Base-by-base conservation (phyloP, 2,888 invertebrate genomes). In the Ctena decussata region DNA sequence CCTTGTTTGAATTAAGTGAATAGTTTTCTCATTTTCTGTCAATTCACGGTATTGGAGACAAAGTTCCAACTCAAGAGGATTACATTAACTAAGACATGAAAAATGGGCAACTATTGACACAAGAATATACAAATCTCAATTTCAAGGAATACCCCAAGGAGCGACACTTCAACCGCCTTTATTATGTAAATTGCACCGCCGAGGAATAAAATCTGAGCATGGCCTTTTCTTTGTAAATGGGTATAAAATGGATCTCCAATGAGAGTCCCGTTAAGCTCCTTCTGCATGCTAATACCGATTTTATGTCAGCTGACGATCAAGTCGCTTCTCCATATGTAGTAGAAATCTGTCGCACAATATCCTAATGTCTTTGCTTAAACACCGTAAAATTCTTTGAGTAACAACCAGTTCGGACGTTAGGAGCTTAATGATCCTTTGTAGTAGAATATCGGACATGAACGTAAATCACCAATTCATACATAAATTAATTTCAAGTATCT, bases 311-410 rank as follows among this genome's bases (percentile, higher is more conserved):
- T 76, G 21, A 84, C 53, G 77, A 82, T 89, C 83, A 82, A 79
- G 82, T 81, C 72, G 79, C 80, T 72, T n/a, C 80, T 70, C 71
- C 65, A 84, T 79, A 77, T 89, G 84, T 85, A 82, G 82, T 53
- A 72, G 80, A 89, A 89, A 86, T 89, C 89, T 89, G 89, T 89
- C 89, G 84, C 83, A 77, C 65, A 77, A 81, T 82, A 77, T 80
- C 74, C 78, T 80, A 87, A 87, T 87, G 87, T 85, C 85, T 85
- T 85, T 88, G 88, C 70, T 76, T 35, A 65, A 65, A 65, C 18
- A 65, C 65, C 65, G 65, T 65, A 35, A 65, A 65, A 65, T 60
- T 65, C 65, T 65, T 65, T 65, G 65, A 65, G 65, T 65, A 65
- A 65, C 65, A 65, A 18, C 35, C 24, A 65, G 65, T 65, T 32